Evolutionary conservation across 2,888 invertebrate species (phyloP).

Genomic region (Matsumyia berberina): DNA sequence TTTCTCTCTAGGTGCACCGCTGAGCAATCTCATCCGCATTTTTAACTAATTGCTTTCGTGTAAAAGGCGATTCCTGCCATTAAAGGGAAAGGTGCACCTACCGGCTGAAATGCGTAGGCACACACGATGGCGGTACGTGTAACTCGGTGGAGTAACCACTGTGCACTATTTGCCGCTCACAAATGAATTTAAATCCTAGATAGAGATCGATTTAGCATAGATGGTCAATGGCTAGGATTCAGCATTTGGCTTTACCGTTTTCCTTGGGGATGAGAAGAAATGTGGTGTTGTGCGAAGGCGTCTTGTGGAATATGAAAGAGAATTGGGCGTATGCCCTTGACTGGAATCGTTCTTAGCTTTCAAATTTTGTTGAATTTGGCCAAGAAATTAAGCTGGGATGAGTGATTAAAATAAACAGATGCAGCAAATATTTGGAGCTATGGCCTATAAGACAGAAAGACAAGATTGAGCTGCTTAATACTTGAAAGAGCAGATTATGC

Average conservation of each 20-base stretch:
- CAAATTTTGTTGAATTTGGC: too few relatives aligned
- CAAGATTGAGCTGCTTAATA: too few relatives aligned
- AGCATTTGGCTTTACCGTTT: background rate
- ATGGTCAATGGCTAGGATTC: slow-evolving; percentile 36
- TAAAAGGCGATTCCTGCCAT: slow-evolving; percentile 55
- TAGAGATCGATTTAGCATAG: slow-evolving; percentile 60
- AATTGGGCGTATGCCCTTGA: background rate
- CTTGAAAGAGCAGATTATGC: too few relatives aligned
- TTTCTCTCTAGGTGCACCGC: slow-evolving; percentile 39
- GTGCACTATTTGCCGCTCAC: slow-evolving; percentile 15
- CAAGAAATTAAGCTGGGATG: too few relatives aligned
- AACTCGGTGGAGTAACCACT: slow-evolving; percentile 29
- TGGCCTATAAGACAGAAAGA: too few relatives aligned
- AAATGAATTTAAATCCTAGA: slow-evolving; percentile 51
- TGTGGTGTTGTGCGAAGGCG: background rate
- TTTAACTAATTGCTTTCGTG: slow-evolving; percentile 71
- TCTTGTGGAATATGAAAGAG: background rate
- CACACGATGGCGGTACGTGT: slow-evolving; percentile 28
- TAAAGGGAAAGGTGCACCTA: slow-evolving; percentile 66
- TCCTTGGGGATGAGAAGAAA: background rate
- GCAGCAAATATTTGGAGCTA: too few relatives aligned
- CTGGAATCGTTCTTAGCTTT: too few relatives aligned
- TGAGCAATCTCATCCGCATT: slow-evolving; percentile 71
- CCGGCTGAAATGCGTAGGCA: slow-evolving; percentile 57
- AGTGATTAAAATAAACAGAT: too few relatives aligned